These are phyloP conservation scores for Boulengeromyrus knoepffleri DNA, from an alignment of 2,113 vertebrate genomes.

Conservation along the genomic window DNA sequence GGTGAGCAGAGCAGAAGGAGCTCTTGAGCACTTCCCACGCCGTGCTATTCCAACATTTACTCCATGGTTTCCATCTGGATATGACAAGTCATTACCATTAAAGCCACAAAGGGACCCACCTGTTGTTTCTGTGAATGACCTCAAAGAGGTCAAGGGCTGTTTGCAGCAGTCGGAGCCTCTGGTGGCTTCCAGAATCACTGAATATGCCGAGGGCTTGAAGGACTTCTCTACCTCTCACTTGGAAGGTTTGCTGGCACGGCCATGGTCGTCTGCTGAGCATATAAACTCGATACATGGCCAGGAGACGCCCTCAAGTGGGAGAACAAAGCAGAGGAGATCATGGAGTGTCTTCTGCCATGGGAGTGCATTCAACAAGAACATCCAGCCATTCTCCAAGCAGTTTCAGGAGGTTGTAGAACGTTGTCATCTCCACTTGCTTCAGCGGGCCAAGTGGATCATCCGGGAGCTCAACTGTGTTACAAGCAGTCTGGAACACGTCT, in stretches of 20 bases:
- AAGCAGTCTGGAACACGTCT: conserved; percentile 70
- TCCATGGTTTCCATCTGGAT: conserved; percentile 65
- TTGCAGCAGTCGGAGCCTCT: conserved; percentile 27
- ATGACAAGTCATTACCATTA: conserved; percentile 50
- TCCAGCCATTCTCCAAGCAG: conserved; percentile 59
- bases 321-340: conserved; percentile 50
- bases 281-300: not conserved
- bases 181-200: conserved; percentile 42
- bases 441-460: conserved; percentile 82
- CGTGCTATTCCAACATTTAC: conserved; percentile 57
- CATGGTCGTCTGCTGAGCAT: not conserved
- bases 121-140: conserved; percentile 48
- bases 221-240: conserved; percentile 54
- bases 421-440: conserved; percentile 66
- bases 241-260: not conserved
- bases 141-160: conserved; percentile 34
- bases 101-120: conserved; percentile 68
- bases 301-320: not conserved
- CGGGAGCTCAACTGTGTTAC: conserved; percentile 55
- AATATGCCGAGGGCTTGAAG: conserved; percentile 55
- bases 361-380: conserved; percentile 33
- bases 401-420: conserved; percentile 58
- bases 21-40: conserved; percentile 63
- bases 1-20: conserved; percentile 56
- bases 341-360: conserved; percentile 70